Conservation (phyloP, 2,113 vertebrate species). For the Pterocles gutturalis region DNA sequence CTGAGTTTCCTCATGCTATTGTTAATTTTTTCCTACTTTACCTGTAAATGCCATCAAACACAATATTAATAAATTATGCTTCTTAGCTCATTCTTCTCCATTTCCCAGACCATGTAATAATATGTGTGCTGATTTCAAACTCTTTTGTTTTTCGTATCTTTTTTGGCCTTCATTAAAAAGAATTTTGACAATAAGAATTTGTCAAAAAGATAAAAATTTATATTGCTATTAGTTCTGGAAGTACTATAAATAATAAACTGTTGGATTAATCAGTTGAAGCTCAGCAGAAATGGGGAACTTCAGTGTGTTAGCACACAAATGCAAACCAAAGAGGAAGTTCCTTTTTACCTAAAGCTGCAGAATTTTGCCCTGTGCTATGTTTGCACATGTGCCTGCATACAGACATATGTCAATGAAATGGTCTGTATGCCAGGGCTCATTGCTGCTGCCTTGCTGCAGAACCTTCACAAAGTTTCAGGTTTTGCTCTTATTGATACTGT, state of each 20-base stretch:
- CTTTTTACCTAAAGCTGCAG: background rate
- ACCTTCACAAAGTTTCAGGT: background rate
- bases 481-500: background rate
- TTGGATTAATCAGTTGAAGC: background rate
- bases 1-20: background rate
- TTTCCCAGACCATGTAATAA: background rate
- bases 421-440: background rate
- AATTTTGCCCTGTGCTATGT: background rate
- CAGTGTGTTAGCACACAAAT: background rate
- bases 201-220: background rate
- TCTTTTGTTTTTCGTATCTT: background rate
- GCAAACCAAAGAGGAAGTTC: background rate
- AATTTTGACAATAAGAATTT: background rate
- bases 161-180: background rate
- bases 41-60: background rate
- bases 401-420: background rate
- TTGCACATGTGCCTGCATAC: background rate
- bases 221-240: background rate
- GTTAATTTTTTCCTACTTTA: background rate
- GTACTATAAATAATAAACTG: background rate
- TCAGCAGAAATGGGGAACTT: background rate
- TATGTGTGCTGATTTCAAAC: background rate
- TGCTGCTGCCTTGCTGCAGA: background rate
- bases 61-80: background rate
- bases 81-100: background rate